Evolutionary conservation across 2,113 vertebrate species (phyloP).

Genomic region (Brevimyrus niger): DNA sequence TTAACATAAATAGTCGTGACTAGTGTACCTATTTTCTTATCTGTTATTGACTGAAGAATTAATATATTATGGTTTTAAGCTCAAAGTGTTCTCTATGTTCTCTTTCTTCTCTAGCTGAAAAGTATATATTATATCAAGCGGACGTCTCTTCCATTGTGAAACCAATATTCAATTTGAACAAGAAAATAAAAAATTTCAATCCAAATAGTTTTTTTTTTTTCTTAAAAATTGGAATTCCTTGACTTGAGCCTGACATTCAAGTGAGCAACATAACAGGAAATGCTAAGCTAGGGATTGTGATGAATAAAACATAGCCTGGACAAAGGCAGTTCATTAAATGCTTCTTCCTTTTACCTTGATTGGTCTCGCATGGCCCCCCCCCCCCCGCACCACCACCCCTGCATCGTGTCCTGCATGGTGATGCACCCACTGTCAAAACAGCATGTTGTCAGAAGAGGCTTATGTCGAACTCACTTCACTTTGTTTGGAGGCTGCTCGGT

Average conservation of each 20-base stretch:
- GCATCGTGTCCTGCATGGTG: neutral
- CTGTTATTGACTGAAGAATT: neutral
- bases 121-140: neutral
- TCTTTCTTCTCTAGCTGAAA: neutral
- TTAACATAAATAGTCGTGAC: neutral
- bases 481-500: neutral
- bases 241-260: neutral
- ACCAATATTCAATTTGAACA: neutral
- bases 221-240: constrained; percentile 2
- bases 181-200: neutral
- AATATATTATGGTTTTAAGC: neutral
- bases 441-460: neutral
- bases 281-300: neutral
- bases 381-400: neutral
- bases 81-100: neutral
- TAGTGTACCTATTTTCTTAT: neutral
- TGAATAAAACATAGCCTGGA: constrained; percentile 1
- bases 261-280: neutral
- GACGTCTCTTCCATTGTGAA: neutral
- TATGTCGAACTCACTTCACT: neutral
- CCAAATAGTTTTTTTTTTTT: neutral
- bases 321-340: neutral
- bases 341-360: neutral
- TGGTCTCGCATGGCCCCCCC: neutral
- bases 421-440: constrained; percentile 5